Base-by-base conservation (phyloP, 2,797 vertebrate species). In the Astyanax mexicanus region DNA sequence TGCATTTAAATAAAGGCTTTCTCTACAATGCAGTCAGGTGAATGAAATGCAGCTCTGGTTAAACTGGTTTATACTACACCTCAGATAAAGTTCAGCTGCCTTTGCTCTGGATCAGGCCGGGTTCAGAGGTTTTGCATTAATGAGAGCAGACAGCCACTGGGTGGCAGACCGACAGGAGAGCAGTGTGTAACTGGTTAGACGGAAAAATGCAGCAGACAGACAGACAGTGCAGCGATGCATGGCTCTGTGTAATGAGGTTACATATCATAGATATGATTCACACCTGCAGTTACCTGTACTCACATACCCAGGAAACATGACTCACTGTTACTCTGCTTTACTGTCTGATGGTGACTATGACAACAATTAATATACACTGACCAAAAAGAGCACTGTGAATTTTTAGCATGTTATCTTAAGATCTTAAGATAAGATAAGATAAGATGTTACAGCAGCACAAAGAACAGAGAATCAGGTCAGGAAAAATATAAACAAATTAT, bases 161-260 rank as follows among this genome's bases (percentile, higher is more conserved):
- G 66, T 65, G 79, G 74, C 74, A 65, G 69, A 25, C 62, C 27
- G 23, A 29, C 47, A 29, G 37, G 47, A 68, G 57, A 13, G 61
- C 68, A n/a, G n/a, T 61, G 8, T 23, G 40, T n/a, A 21, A 66
- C 47, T 15, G 47, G 38, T 27, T 44, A n/a, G 23, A 23, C 21
- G 0, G 38, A 40, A 7, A 62, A 12, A 23, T 38, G 15, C n/a
- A n/a, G 29, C 6, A 0, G 21, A n/a, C 60, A 40, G 38, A 49
- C 42, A 49, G 8, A 32, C 15, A 15, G 23, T 45, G 21, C 23
- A 45, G 23, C 21, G 17, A 23, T 8, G 9, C 38, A 57, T 29
- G 15, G 13, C 2, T 6, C 4, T 47, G 42, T 11, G 7, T 32
- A 5, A 47, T n/a, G 15, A 66, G 15, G 7, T 47, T 44, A 6